These are phyloP conservation scores for Nyctalus aviator DNA, from an alignment of 2,797 vertebrate genomes.

Conservation along the genomic window DNA sequence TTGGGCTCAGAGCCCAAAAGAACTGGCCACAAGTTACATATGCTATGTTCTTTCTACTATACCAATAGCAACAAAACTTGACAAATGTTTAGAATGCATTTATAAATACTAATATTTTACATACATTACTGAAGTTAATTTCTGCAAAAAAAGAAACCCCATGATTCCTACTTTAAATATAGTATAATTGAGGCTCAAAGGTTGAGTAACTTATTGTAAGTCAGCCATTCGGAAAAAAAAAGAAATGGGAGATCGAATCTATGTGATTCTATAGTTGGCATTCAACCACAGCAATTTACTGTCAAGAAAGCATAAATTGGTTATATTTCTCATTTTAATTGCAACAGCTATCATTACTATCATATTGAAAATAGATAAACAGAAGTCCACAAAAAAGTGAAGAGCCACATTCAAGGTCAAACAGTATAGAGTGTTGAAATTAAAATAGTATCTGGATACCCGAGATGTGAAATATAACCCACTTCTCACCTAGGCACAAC, in stretches of 20 bases:
- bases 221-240: not conserved
- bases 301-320: not conserved
- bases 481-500: not conserved
- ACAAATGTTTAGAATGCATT: not conserved
- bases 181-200: not conserved
- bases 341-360: not conserved
- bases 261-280: not conserved
- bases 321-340: not conserved
- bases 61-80: not conserved
- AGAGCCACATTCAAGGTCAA: not conserved
- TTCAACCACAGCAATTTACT: not conserved
- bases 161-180: not conserved
- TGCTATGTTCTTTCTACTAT: not conserved
- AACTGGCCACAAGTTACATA: not conserved
- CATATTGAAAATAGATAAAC: slow-evolving; percentile 25
- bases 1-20: not conserved
- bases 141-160: not conserved
- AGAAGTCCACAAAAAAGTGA: not conserved
- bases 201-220: not conserved
- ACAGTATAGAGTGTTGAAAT: not conserved
- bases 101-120: not conserved
- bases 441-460: not conserved
- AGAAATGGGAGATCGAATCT: not conserved
- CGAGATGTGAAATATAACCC: not conserved
- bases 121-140: not conserved